Evolutionary conservation across 1,140 invertebrate species (phyloP).

Genomic region (Rhysida immarginata): DNA sequence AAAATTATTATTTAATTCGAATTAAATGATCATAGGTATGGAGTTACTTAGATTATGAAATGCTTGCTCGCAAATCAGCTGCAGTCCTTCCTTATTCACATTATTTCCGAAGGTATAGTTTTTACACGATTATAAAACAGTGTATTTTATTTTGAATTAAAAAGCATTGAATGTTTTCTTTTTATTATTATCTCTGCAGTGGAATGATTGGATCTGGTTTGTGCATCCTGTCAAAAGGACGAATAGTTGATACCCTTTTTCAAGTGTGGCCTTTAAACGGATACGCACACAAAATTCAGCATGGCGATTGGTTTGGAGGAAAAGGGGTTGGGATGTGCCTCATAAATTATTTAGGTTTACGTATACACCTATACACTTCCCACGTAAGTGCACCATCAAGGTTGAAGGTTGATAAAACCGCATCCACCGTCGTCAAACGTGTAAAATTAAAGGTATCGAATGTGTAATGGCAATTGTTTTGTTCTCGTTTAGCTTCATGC

Average conservation of each 20-base stretch:
- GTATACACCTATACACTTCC: constrained; percentile 72
- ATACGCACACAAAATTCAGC: constrained; percentile 87
- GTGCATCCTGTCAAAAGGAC: constrained; percentile 73
- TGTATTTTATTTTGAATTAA: constrained; percentile 6
- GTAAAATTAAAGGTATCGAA: too few relatives aligned
- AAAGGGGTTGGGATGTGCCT: constrained; percentile 86
- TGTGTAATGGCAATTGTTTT: background rate
- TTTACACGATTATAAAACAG: background rate
- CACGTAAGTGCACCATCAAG: constrained; percentile 83
- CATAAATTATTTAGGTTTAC: constrained; percentile 46
- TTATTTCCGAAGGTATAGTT: constrained; percentile 74
- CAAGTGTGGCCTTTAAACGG: constrained; percentile 91
- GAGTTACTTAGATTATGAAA: constrained; percentile 57
- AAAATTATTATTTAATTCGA: too few relatives aligned
- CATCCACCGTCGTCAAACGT: too few relatives aligned
- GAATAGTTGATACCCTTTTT: constrained; percentile 76
- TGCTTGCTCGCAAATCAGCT: constrained; percentile 43
- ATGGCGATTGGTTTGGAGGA: constrained; percentile 96
- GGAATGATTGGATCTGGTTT: constrained; percentile 82
- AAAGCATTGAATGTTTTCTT: too few relatives aligned
- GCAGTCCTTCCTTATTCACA: constrained; percentile 60
- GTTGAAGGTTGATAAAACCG: too few relatives aligned
- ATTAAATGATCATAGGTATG: too few relatives aligned
- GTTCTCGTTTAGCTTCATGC: constrained; percentile 61
- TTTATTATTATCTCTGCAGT: constrained; percentile 37